These are phyloP conservation scores for Neolamprologus cancellatus DNA, from an alignment of 2,113 vertebrate genomes.

Conservation along the genomic window DNA sequence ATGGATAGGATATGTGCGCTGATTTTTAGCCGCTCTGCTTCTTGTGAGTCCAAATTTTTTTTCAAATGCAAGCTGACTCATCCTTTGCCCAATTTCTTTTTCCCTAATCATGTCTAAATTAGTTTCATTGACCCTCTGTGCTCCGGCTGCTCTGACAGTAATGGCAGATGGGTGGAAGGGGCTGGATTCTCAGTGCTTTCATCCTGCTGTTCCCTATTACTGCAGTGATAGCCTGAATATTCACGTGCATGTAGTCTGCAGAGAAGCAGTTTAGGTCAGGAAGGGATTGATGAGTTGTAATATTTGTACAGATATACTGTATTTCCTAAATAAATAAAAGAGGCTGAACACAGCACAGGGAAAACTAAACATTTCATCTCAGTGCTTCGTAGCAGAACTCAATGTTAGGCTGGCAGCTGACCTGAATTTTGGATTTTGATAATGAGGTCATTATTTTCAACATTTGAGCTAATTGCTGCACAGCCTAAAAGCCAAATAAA, in stretches of 20 bases:
- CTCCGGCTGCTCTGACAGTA: background rate
- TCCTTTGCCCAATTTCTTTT: background rate
- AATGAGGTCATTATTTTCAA: background rate
- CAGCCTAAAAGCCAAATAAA: background rate
- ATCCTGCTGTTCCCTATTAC: constrained; percentile 20
- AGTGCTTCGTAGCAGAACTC: background rate
- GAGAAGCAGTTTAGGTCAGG: background rate
- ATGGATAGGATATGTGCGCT: background rate
- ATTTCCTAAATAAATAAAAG: background rate
- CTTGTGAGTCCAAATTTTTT: background rate
- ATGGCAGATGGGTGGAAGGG: background rate
- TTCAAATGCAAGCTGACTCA: background rate
- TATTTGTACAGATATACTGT: background rate
- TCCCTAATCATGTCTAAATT: constrained; percentile 27
- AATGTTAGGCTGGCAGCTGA: background rate
- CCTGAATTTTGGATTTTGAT: background rate
- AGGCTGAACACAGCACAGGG: background rate
- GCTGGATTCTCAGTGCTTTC: background rate
- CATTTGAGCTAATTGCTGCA: background rate
- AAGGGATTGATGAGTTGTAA: background rate
- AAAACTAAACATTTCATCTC: background rate
- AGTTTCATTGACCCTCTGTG: background rate
- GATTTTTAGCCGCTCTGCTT: background rate
- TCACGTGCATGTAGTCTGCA: background rate
- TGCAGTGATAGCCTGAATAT: constrained; percentile 20